phyloP scores from a whole-genome alignment of 64 coral and sea anemone species.

The Actinia tenebrosa region DNA sequence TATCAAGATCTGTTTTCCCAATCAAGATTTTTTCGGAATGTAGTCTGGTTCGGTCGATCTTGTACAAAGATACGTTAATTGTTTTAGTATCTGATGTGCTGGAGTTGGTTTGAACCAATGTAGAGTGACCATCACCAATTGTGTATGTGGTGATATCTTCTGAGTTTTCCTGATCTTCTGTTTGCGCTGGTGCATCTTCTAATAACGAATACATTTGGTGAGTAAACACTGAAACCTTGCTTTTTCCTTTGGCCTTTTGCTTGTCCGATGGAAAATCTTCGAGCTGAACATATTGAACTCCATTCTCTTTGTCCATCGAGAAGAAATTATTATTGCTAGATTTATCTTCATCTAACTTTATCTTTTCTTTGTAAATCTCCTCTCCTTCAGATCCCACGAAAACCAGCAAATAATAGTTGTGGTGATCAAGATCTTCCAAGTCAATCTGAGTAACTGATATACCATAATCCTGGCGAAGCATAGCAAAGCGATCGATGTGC shows the following conservation, averaged over 20 bases:
- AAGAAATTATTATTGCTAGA: neutral
- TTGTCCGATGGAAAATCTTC: constrained; percentile 2
- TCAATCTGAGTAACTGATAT: constrained; percentile 7
- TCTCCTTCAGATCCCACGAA: neutral
- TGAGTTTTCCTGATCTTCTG: neutral
- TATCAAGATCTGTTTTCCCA: constrained; percentile 6
- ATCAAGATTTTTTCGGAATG: neutral
- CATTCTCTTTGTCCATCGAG: neutral
- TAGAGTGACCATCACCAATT: constrained; percentile 13
- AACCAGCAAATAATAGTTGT: neutral
- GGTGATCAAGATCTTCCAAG: neutral
- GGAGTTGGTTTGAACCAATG: neutral
- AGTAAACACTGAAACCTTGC: neutral
- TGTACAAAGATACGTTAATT: neutral
- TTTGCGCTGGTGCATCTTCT: neutral
- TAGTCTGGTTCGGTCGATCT: neutral
- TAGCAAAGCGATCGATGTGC: neutral
- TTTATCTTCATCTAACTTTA: neutral
- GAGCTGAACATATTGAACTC: neutral
- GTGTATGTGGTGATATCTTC: neutral
- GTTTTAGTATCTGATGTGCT: neutral
- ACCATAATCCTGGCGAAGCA: neutral
- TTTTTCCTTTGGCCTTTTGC: neutral
- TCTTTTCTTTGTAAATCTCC: neutral
- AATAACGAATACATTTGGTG: neutral